phyloP scores from a whole-genome alignment of 2,113 vertebrate genomes.

The Melanerpes aurifrons region DNA sequence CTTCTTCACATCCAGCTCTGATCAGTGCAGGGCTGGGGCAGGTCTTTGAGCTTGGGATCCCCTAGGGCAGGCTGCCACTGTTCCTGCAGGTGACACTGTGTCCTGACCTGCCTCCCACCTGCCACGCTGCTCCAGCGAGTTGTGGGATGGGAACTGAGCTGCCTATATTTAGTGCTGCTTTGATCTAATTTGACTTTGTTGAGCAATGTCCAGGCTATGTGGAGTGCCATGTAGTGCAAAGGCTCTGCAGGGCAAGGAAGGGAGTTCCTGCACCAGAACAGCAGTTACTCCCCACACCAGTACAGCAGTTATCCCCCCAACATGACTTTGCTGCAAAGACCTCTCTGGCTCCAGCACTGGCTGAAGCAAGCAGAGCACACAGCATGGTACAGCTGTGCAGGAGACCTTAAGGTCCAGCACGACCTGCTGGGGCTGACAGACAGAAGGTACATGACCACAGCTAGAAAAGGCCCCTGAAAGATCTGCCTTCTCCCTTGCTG shows the following conservation, averaged over 20 bases:
- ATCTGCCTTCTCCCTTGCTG: not conserved
- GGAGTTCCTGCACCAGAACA: not conserved
- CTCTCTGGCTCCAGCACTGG: not conserved
- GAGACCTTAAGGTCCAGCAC: not conserved
- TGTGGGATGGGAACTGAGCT: not conserved
- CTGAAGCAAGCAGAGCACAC: not conserved
- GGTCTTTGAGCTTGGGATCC: not conserved
- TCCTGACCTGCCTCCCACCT: not conserved
- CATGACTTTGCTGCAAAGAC: not conserved
- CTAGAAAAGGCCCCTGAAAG: not conserved
- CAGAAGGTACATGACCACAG: not conserved
- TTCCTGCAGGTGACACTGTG: not conserved
- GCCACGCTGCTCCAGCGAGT: not conserved
- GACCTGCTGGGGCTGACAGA: not conserved
- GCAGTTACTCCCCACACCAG: not conserved
- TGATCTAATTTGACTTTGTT: constrained; percentile 47
- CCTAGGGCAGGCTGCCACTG: not conserved
- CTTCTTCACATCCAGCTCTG: not conserved
- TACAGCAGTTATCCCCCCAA: not conserved
- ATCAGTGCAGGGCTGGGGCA: not conserved
- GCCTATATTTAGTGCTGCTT: not conserved
- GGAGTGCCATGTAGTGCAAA: not conserved
- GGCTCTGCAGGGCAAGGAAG: not conserved
- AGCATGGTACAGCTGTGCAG: not conserved
- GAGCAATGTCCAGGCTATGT: not conserved